Evolutionary conservation across 2,797 vertebrate species (phyloP), one percentile per base, ranked within the genome.

Genomic region (Triplophysa yarkandensis): DNA sequence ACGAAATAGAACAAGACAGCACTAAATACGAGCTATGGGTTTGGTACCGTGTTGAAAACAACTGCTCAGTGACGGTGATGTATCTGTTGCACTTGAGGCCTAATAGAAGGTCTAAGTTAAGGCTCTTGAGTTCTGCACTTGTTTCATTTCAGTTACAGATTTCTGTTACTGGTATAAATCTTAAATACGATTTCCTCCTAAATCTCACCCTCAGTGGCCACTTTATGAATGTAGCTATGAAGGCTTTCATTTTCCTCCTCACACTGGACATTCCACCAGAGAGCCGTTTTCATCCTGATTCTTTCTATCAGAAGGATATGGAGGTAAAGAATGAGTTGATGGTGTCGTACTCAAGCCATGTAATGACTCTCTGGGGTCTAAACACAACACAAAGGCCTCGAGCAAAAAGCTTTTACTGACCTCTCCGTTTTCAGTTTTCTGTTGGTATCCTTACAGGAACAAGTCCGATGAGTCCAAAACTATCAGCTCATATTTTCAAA

Each of bases 231-330:
- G 76, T 66, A 80, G 93, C 92, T 92, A 91, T 95, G 94, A 93
- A 90, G 89, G 92, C 88, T 89, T 93, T 88, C 91, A 94, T 95
- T 94, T 94, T 89, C 91, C 88, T 83, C 88, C 85, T 81, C 82
- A 75, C 83, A 77, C 84, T 80, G 88, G 93, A 94, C 82, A 86
- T 85, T 86, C 77, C 90, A 88, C 90, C 52, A 81, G 92, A 90
- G 90, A 84, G 89, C 86, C 82, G 81, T 90, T 91, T 32, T 86
- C 74, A 70, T 80, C 83, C 82, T 80, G 67, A 63, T 81, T 81
- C 74, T 70, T 55, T 67, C 50, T 17, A 65, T 77, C 50, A 57
- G 76, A 64, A 58, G 77, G 78, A 78, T 71, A 83, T 77, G 68
- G 77, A 79, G 58, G 69, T 62, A 71, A 62, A 46, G 68, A 17